Conservation (phyloP, 2,888 invertebrate genomes). For the Acleris laterana region DNA sequence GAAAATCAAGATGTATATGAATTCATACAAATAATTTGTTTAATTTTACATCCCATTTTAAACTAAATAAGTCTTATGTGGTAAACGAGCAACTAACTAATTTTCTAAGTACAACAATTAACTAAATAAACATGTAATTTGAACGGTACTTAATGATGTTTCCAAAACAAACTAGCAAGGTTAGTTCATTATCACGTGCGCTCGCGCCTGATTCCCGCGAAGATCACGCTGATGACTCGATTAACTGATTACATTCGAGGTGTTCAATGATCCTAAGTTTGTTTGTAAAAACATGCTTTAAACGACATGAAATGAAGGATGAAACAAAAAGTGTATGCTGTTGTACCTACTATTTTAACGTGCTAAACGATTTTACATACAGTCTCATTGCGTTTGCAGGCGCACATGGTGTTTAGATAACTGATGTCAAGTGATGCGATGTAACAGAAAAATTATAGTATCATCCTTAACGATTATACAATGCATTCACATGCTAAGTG, state of each 20-base stretch:
- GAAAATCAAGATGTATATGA: too few species aligned
- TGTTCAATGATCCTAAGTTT: constrained; percentile 25
- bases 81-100: neutral
- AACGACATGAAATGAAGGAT: constrained; percentile 28
- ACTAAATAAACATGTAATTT: neutral
- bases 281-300: constrained; percentile 29
- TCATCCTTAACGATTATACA: constrained; percentile 29
- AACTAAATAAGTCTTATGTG: neutral
- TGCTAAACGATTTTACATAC: constrained; percentile 35
- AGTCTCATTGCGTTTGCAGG: constrained; percentile 40
- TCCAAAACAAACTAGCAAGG: neutral
- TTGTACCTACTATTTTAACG: constrained; percentile 9
- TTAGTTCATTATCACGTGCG: constrained; percentile 26
- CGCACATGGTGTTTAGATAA: constrained; percentile 24
- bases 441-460: constrained; percentile 16
- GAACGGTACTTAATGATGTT: neutral
- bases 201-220: constrained; percentile 13
- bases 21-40: too few species aligned
- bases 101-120: neutral
- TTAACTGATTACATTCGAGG: constrained; percentile 9
- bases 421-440: neutral
- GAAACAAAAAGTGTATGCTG: constrained; percentile 10
- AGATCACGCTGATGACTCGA: constrained; percentile 34
- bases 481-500: constrained; percentile 56
- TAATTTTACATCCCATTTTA: neutral